phyloP scores from a whole-genome alignment of 2,888 invertebrate genomes.

The Dryocosmus kuriphilus region DNA sequence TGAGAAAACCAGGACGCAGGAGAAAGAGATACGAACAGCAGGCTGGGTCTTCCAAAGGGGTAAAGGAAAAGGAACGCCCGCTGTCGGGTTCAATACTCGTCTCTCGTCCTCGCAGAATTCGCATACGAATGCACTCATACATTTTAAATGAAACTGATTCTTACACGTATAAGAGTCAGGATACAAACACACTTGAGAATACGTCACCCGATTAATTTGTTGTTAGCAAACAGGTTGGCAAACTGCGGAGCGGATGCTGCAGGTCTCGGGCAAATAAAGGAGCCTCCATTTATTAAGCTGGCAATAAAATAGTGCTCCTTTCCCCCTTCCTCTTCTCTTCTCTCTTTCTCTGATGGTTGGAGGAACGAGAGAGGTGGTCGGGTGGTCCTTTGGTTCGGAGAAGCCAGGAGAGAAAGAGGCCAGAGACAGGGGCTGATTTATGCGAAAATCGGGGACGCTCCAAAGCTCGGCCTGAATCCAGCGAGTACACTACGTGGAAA shows the following conservation, averaged over 20 bases:
- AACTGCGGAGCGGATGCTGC: constrained; percentile 73
- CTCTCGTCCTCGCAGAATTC: constrained; percentile 58
- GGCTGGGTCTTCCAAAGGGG: constrained; percentile 62
- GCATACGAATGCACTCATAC: constrained; percentile 47
- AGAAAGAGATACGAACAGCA: constrained; percentile 61
- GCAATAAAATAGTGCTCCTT: constrained; percentile 74
- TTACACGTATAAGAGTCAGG: not conserved
- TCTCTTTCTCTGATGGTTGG: constrained; percentile 43
- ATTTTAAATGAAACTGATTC: not conserved
- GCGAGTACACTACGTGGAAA: constrained; percentile 64
- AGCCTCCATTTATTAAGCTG: constrained; percentile 75
- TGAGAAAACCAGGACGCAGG: constrained; percentile 53
- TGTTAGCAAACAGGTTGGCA: constrained; percentile 76
- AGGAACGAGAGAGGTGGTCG: constrained; percentile 42
- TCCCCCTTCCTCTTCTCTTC: constrained; percentile 53
- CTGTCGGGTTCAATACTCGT: constrained; percentile 51
- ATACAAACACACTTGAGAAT: constrained; percentile 57
- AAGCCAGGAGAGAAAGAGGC: constrained; percentile 51
- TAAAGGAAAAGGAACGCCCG: constrained; percentile 69
- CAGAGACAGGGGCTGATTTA: constrained; percentile 72
- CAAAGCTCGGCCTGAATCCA: constrained; percentile 62
- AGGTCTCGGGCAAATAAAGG: constrained; percentile 71
- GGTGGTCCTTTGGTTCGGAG: constrained; percentile 68
- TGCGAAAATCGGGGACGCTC: constrained; percentile 73
- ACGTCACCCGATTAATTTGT: constrained; percentile 76